These are phyloP conservation scores for Gopherus evgoodei DNA, from an alignment of 2,113 vertebrate species.

Conservation along the genomic window DNA sequence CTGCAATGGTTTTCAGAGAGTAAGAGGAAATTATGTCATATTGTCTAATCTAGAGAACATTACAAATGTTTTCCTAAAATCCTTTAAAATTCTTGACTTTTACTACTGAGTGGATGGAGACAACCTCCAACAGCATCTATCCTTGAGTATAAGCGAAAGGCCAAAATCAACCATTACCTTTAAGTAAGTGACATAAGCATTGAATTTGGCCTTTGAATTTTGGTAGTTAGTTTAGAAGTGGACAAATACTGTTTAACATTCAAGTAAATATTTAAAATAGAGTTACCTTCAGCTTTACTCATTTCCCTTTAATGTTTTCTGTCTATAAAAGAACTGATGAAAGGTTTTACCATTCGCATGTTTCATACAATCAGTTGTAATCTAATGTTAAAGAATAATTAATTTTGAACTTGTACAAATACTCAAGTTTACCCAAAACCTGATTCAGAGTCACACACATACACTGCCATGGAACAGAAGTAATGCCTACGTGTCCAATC, in stretches of 20 bases:
- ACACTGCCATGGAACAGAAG: background rate
- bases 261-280: background rate
- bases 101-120: background rate
- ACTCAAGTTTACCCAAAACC: background rate
- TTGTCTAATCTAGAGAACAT: conserved; percentile 14
- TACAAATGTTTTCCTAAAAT: background rate
- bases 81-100: background rate
- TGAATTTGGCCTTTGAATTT: background rate
- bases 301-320: background rate
- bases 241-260: background rate
- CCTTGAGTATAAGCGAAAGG: conserved; percentile 1
- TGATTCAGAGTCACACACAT: background rate
- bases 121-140: background rate
- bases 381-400: background rate
- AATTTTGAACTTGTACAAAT: background rate
- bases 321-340: background rate
- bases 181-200: background rate
- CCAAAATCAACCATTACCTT: background rate
- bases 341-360: background rate
- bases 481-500: background rate
- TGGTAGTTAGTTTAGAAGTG: background rate
- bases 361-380: background rate
- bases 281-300: background rate
- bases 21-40: background rate
- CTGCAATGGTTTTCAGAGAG: background rate